A percentile compares a stretch with the other conserved stretches of the same genome.
Evolutionary conservation across 2,888 invertebrate species (phyloP).

Genomic region (Philhelius pedissequus): DNA sequence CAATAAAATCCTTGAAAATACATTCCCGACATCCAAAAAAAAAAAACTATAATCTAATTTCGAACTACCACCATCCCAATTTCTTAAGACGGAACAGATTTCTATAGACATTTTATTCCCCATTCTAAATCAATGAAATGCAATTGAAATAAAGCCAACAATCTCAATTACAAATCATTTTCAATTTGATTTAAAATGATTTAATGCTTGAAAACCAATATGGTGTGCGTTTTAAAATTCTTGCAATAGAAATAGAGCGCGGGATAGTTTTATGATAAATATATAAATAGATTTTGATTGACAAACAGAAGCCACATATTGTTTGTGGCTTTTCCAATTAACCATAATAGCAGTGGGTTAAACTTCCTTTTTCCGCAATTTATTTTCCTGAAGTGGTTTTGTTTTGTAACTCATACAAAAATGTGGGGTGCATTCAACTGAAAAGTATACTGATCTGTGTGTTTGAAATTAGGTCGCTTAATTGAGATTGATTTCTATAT

Average conservation of each 20-base stretch:
- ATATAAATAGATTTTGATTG: constrained; percentile 31
- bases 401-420: background rate
- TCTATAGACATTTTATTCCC: no score
- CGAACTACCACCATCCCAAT: no score
- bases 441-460: constrained; percentile 11
- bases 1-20: no score
- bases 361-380: constrained; percentile 38
- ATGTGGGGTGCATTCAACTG: constrained; percentile 23
- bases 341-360: background rate
- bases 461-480: constrained; percentile 34
- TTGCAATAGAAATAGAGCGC: background rate
- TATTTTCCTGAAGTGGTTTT: constrained; percentile 8
- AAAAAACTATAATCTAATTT: no score
- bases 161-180: background rate
- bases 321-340: constrained; percentile 41
- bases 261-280: background rate
- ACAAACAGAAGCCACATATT: constrained; percentile 41
- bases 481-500: constrained; percentile 28
- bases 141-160: background rate
- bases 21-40: no score
- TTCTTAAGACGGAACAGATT: no score
- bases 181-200: background rate
- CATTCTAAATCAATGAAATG: background rate
- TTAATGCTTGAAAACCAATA: background rate
- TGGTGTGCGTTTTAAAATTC: constrained; percentile 4